Percentiles rank a stretch among this genome's conserved stretches.
phyloP scores from a whole-genome alignment of 2,113 vertebrate genomes.

The Egretta garzetta region DNA sequence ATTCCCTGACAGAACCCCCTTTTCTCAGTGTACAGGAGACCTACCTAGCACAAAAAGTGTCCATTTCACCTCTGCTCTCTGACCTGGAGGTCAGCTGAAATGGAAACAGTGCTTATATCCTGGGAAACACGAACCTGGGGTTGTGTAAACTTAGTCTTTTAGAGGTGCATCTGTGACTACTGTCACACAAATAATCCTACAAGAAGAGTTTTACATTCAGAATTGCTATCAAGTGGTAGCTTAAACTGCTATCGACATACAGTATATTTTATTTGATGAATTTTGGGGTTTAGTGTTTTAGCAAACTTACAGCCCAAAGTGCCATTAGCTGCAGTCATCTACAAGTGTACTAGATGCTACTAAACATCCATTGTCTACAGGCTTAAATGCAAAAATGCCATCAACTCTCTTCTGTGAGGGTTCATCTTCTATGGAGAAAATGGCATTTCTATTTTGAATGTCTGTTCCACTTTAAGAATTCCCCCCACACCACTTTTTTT shows the following conservation, averaged over 20 bases:
- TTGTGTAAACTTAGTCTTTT: not conserved
- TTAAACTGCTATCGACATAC: not conserved
- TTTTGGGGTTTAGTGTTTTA: not conserved
- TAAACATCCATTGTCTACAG: not conserved
- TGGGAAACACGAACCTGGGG: not conserved
- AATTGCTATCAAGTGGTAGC: not conserved
- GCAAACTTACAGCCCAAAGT: not conserved
- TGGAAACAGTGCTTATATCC: accelerated
- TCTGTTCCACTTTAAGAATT: not conserved
- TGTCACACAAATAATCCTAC: not conserved
- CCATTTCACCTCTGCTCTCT: not conserved
- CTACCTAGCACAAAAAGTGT: not conserved
- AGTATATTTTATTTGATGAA: not conserved
- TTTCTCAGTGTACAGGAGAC: not conserved
- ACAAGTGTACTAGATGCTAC: not conserved
- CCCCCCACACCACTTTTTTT: accelerated
- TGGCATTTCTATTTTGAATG: not conserved
- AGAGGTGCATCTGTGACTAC: not conserved
- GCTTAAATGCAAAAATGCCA: not conserved
- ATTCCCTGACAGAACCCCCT: not conserved
- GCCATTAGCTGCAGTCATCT: not conserved
- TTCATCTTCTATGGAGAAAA: not conserved
- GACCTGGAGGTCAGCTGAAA: not conserved
- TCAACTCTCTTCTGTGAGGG: accelerated
- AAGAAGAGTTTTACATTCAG: not conserved